phyloP scores from a whole-genome alignment of 2,797 vertebrate species.

The Avahi laniger region DNA sequence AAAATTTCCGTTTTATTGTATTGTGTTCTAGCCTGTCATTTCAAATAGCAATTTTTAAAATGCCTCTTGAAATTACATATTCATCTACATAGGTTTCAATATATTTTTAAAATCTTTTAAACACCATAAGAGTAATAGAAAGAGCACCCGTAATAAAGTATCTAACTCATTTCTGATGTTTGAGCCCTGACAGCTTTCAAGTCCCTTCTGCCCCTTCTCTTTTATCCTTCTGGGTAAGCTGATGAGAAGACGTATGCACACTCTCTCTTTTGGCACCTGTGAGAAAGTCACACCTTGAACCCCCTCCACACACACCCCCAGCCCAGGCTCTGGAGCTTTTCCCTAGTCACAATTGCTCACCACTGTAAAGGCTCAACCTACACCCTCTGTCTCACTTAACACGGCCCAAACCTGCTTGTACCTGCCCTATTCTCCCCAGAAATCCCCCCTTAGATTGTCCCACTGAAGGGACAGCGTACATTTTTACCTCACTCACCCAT shows the following conservation, averaged over 20 bases:
- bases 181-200: neutral
- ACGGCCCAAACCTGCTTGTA: neutral
- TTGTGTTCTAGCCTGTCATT: neutral
- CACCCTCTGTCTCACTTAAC: neutral
- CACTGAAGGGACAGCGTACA: neutral
- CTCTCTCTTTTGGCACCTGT: neutral
- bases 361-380: neutral
- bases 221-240: neutral
- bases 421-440: neutral
- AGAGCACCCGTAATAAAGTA: neutral
- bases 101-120: neutral
- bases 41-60: slow-evolving; percentile 1
- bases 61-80: neutral
- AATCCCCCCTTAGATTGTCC: neutral
- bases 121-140: neutral
- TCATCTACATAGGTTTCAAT: neutral
- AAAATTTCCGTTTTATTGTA: neutral
- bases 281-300: neutral
- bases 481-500: neutral
- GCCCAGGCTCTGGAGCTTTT: neutral
- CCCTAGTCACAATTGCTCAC: neutral
- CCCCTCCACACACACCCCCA: neutral
- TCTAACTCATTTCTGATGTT: neutral
- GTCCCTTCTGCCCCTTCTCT: neutral
- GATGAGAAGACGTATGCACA: neutral